phyloP scores from a whole-genome alignment of 2,888 invertebrate genomes.

The Noctua pronuba region DNA sequence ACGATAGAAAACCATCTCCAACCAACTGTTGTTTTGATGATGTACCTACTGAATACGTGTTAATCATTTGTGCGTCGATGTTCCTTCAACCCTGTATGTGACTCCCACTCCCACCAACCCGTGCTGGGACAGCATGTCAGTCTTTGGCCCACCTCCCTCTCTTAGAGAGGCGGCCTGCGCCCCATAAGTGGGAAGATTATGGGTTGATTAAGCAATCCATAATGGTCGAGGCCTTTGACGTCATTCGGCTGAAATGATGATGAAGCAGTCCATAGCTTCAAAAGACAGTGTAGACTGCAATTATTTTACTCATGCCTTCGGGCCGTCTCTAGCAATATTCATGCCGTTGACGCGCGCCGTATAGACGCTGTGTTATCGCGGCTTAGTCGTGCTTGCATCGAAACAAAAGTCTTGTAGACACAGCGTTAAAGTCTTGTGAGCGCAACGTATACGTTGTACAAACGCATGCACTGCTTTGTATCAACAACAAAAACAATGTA shows the following conservation, averaged over 20 bases:
- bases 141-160: no score
- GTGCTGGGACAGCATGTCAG: neutral
- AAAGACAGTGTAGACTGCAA: neutral
- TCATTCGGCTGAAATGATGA: no score
- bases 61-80: no score
- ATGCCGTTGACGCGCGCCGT: neutral
- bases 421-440: neutral
- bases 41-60: no score
- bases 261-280: neutral
- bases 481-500: constrained; percentile 2
- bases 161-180: no score
- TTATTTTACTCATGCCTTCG: neutral
- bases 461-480: neutral
- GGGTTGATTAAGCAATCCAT: neutral
- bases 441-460: neutral
- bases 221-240: no score
- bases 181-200: no score
- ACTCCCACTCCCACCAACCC: neutral
- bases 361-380: neutral
- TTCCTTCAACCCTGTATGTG: neutral
- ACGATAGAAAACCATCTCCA: no score
- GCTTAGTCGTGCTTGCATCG: neutral
- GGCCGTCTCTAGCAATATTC: neutral
- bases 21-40: no score
- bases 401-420: neutral